A percentile compares a stretch with the other conserved stretches of the same genome.
phyloP scores from a whole-genome alignment of 2,797 vertebrate genomes.

The Botia almorhae region DNA sequence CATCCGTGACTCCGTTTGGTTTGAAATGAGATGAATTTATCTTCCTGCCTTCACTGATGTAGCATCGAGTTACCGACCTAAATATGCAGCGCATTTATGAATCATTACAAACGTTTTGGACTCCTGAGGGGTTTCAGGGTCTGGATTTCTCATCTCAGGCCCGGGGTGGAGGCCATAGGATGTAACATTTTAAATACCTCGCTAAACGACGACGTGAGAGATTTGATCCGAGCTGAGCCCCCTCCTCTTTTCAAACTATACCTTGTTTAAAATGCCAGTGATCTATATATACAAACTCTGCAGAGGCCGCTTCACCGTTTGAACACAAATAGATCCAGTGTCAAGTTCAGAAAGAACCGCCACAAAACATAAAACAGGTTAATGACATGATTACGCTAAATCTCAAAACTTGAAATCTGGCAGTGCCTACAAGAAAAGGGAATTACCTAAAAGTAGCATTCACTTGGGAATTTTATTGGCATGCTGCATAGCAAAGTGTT shows the following conservation, averaged over 20 bases:
- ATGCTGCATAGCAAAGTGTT: conserved; percentile 40
- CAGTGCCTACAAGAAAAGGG: conserved; percentile 35
- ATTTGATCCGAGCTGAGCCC: conserved; percentile 17
- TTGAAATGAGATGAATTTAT: conserved; percentile 32
- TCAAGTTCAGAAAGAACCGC: conserved; percentile 8
- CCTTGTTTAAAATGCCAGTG: conserved; percentile 40
- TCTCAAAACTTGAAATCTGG: conserved; percentile 23
- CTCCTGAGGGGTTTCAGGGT: conserved; percentile 17
- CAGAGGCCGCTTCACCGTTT: conserved; percentile 20
- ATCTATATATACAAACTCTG: conserved; percentile 27
- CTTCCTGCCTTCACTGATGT: conserved; percentile 48
- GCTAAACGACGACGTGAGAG: conserved; percentile 32
- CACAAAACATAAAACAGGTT: conserved; percentile 31
- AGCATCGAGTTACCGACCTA: conserved; percentile 47
- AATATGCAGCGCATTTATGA: conserved; percentile 50
- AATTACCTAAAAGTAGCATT: conserved; percentile 27
- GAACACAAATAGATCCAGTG: conserved; percentile 17
- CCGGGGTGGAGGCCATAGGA: conserved; percentile 35
- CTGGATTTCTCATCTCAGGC: conserved; percentile 47
- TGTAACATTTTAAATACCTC: conserved; percentile 47
- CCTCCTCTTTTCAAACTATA: conserved; percentile 29
- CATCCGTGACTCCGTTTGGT: conserved; percentile 9
- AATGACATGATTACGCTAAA: conserved; percentile 42
- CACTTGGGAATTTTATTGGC: conserved; percentile 33
- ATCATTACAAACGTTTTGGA: conserved; percentile 36